Conservation (phyloP, 2,797 vertebrate species). For the Cryptoprocta ferox region DNA sequence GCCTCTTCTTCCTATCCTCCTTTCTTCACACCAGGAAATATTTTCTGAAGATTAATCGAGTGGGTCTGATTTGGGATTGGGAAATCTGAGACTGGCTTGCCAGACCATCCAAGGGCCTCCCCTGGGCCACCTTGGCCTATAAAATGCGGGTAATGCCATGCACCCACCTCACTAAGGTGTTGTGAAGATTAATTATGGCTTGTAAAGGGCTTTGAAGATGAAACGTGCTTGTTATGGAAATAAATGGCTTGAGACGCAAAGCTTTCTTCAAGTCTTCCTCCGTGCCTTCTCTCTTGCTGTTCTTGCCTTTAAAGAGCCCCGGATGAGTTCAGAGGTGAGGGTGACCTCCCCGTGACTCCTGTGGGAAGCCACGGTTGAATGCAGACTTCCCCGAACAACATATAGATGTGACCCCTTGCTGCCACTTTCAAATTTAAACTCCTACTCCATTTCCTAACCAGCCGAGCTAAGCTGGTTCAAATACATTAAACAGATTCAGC, state of each 20-base stretch:
- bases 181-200: constrained; percentile 79
- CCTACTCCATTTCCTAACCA: constrained; percentile 60
- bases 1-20: neutral
- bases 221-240: constrained; percentile 77
- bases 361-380: neutral
- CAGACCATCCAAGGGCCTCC: constrained; percentile 10
- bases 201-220: constrained; percentile 81
- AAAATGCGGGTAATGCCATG: constrained; percentile 57
- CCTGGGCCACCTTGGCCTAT: constrained; percentile 48
- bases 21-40: constrained; percentile 9
- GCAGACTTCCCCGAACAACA: constrained; percentile 9
- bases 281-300: neutral
- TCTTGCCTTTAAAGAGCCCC: constrained; percentile 45
- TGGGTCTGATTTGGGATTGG: neutral
- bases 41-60: constrained; percentile 11
- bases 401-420: neutral
- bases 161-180: constrained; percentile 71
- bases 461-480: constrained; percentile 66
- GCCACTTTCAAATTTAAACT: constrained; percentile 51
- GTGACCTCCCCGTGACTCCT: constrained; percentile 32
- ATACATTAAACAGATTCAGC: constrained; percentile 72
- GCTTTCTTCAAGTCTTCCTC: constrained; percentile 56
- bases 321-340: constrained; percentile 61
- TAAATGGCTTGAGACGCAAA: constrained; percentile 71
- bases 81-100: neutral